These are phyloP conservation scores for Gallirallus australis DNA, from an alignment of 2,797 vertebrate genomes.

Conservation along the genomic window DNA sequence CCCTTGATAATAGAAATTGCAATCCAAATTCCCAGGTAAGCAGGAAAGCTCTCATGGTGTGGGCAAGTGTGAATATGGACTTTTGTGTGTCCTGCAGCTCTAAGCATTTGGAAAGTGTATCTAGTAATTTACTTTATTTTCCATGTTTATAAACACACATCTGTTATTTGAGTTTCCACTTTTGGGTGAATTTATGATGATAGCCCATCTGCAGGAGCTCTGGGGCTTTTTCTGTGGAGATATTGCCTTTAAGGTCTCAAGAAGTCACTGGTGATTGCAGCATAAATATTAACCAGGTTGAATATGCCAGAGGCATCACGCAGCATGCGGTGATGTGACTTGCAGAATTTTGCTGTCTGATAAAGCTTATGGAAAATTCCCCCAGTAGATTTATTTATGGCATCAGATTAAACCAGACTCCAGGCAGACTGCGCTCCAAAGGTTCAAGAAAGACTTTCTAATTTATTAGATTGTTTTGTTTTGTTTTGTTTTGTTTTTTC, in stretches of 20 bases:
- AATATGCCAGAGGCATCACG: conserved; percentile 51
- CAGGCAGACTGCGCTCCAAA: conserved; percentile 47
- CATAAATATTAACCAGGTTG: conserved; percentile 65
- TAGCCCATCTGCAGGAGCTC: conserved; percentile 37
- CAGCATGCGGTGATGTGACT: conserved; percentile 58
- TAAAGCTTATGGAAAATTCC: conserved; percentile 70
- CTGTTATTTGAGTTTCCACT: conserved; percentile 45
- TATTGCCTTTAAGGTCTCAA: conserved; percentile 59
- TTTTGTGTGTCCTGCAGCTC: conserved; percentile 11
- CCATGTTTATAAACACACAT: conserved; percentile 45
- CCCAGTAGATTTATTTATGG: conserved; percentile 72
- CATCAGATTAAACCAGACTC: conserved; percentile 67
- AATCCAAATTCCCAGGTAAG: conserved; percentile 34
- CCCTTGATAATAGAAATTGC: not conserved
- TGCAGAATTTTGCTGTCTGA: conserved; percentile 62
- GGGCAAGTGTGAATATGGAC: not conserved
- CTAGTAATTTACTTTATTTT: conserved; percentile 11
- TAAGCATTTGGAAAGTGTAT: conserved; percentile 19
- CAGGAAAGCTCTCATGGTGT: not conserved
- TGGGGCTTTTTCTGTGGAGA: not conserved
- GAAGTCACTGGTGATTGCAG: conserved; percentile 63
- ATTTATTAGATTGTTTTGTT: conserved; percentile 68
- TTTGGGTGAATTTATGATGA: conserved; percentile 43
- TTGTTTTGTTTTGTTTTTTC: not conserved
- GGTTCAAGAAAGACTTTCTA: conserved; percentile 51